A percentile compares a stretch with the other conserved stretches of the same genome.
phyloP scores from a whole-genome alignment of 1,140 invertebrate species.

The Meloidogyne chitwoodi region DNA sequence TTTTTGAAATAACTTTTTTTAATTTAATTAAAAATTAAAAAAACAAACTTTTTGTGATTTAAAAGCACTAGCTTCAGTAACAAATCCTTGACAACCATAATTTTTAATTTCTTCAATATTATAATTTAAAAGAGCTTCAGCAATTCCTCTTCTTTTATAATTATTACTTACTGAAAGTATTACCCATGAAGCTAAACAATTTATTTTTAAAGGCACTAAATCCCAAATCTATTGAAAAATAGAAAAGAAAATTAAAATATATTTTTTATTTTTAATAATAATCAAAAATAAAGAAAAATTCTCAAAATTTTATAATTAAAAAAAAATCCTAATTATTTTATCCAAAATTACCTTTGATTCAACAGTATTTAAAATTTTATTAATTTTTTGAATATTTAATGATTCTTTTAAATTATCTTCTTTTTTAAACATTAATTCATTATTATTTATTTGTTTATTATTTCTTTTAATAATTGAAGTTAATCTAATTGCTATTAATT shows the following conservation, averaged over 20 bases:
- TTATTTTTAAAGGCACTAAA: slow-evolving; percentile 23
- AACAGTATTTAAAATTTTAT: slow-evolving; percentile 18
- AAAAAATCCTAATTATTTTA: too few species aligned
- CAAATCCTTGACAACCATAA: slow-evolving; percentile 37
- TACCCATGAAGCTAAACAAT: slow-evolving; percentile 24
- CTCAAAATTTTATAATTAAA: too few species aligned
- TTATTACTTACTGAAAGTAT: slow-evolving; percentile 28
- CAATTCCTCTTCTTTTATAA: slow-evolving; percentile 34
- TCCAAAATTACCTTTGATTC: slow-evolving; percentile 20
- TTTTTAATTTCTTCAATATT: slow-evolving; percentile 30
- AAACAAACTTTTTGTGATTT: slow-evolving; percentile 33
- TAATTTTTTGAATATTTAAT: slow-evolving; percentile 22
- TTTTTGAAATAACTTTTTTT: slow-evolving; percentile 32
- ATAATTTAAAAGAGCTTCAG: slow-evolving; percentile 24
- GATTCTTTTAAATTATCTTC: neutral
- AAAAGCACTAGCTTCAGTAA: slow-evolving; percentile 38
- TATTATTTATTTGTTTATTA: slow-evolving; percentile 10
- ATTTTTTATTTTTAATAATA: neutral
- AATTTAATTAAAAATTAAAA: neutral
- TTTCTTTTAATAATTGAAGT: slow-evolving; percentile 13
- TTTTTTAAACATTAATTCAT: neutral
- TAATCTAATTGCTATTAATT: slow-evolving; percentile 34
- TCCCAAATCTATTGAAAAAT: slow-evolving; percentile 35
- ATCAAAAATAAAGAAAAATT: too few species aligned
- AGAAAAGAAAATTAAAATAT: too few species aligned